phyloP scores from a whole-genome alignment of 53 echinoderm and acorn worm species.

The Echinarachnius parma region DNA sequence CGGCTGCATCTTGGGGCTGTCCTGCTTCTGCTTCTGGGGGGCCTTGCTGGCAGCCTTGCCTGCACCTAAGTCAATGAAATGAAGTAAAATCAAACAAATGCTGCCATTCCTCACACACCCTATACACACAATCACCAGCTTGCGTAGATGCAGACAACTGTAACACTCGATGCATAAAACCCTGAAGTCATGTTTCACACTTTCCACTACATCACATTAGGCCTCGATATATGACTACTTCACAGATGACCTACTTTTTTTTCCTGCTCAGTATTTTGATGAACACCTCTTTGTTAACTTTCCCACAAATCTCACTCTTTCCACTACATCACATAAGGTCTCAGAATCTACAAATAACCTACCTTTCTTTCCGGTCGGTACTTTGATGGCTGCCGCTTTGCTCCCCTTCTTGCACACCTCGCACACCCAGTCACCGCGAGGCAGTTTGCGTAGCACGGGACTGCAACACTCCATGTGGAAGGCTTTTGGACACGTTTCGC shows the following conservation, averaged over 20 bases:
- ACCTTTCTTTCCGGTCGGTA: constrained; percentile 36
- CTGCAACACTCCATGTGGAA: constrained; percentile 76
- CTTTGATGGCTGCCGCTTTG: constrained; percentile 25
- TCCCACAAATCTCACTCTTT: too few relatives aligned
- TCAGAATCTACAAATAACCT: too few relatives aligned
- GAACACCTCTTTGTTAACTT: too few relatives aligned
- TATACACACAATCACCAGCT: too few relatives aligned
- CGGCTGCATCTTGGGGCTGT: constrained; percentile 25
- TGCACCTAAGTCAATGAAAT: neutral
- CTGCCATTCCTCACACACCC: too few relatives aligned
- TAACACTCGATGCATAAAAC: neutral
- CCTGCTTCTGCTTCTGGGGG: constrained; percentile 18
- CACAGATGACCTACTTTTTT: too few relatives aligned
- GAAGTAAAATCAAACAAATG: neutral
- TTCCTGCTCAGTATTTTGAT: too few relatives aligned
- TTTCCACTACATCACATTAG: too few relatives aligned
- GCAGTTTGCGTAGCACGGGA: constrained; percentile 61
- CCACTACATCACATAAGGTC: too few relatives aligned
- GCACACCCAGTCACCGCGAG: constrained; percentile 77
- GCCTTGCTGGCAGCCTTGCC: constrained; percentile 13
- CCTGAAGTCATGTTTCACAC: too few relatives aligned
- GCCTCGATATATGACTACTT: too few relatives aligned
- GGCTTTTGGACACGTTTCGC: constrained; percentile 68
- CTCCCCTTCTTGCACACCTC: constrained; percentile 51
- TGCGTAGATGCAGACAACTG: too few relatives aligned